Base-by-base conservation (phyloP, 2,797 vertebrate genomes). In the Sandelia bainsii region DNA sequence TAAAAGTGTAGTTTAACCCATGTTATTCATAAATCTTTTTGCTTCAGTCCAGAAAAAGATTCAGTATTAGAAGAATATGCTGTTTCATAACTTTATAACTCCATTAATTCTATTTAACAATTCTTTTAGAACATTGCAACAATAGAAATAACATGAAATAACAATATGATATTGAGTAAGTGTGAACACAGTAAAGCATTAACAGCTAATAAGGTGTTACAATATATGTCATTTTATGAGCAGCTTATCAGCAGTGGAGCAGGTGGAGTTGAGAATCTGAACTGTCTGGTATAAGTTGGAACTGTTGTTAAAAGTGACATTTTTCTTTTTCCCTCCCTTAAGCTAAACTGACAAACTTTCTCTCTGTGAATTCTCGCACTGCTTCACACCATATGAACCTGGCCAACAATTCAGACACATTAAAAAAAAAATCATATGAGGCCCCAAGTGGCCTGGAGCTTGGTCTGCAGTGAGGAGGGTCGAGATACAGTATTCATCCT, bases 321-420 rank as follows among this genome's bases (percentile, higher is more conserved):
- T 80, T 42, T 61, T 19, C n/a, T 9, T 27, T 25, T 20, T 40
- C 22, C 7, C 48, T 48, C 66, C 69, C 49, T 60, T 62, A 32
- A 61, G 66, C 67, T 56, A 63, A 62, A 64, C 60, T 57, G 44
- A 62, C 59, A 71, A 67, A 75, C 50, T 19, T 63, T 71, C 17
- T 61, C 53, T 61, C 72, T 61, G 22, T 32, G 29, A 76, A 75
- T 68, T 75, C 76, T 76, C 56, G 44, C 65, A 49, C 48, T 62
- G 71, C 62, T 65, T 80, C 71, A 75, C 68, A 67, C 58, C 42
- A 61, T 42, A 54, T 60, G 45, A 83, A 52, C 80, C 42, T 52
- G 11, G 52, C 52, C 52, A 61, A 72, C 62, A 63, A 56, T 67
- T 64, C 72, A 70, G 64, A 67, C 64, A 70, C 53, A 42, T 80